Evolutionary conservation across 2,113 vertebrate species (phyloP), one percentile per base, ranked within the genome.

Genomic region (Actenoides lindsayi): DNA sequence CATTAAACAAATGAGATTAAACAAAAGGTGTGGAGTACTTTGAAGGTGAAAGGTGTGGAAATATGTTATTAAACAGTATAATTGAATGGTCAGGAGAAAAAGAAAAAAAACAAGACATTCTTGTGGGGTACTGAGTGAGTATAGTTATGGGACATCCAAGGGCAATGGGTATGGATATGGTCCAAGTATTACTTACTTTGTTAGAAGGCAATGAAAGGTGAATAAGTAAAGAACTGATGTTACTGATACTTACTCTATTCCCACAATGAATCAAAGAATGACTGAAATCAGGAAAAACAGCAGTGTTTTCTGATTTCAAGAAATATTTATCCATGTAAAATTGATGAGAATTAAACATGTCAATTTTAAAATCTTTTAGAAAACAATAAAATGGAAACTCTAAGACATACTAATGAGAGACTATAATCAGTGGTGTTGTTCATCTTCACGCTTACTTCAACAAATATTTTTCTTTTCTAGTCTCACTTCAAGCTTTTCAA

Each of bases 401-500:
- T 74, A 23, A 80, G 77, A 77, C 71, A 77, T 41, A 24, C 9
- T 35, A 92, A 46, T 78, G 87, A 50, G 13, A 51, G 35, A 84
- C 31, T 64, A 27, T 70, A 6, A 71, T 46, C 27, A 59, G 21
- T 30, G 5, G 6, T 39, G 18, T 4, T 68, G 31, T 69, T 90
- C 8, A 13, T 46, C 24, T 83, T 81, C 46, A 60, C 10, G 27
- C 17, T 84, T 60, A 28, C 16, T 68, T 89, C 62, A 89, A 54
- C 30, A 68, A 81, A 13, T n/a, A 27, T 62, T 82, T 93, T 87
- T 77, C 9, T 93, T 85, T 91, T 77, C 30, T 53, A 79, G 5
- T 62, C 31, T 87, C 60, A 69, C 35, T 83, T 95, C 88, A 94
- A 77, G 33, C 78, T 86, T 68, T 93, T 96, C 65, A 94, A 63